Base-by-base conservation (phyloP, 2,113 vertebrate species). In the Poicephalus meyeri region DNA sequence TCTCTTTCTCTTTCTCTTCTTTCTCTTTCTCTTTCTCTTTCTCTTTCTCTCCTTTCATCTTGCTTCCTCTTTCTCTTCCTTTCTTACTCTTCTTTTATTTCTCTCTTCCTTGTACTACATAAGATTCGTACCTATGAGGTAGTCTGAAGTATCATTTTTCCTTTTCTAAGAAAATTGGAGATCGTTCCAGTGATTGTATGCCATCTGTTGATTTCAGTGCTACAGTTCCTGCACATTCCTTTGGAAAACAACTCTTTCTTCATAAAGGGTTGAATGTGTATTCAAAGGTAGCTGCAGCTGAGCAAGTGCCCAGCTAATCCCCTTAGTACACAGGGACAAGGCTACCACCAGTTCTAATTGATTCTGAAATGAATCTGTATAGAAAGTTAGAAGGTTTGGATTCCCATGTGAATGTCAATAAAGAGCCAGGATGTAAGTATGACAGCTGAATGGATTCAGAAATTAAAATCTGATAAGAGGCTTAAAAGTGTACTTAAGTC, bases 331-430 rank as follows among this genome's bases (percentile, higher is more conserved):
- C 84, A 97, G 97, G 97, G 98, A 98, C 98, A 97, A 97, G 97
- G 97, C 97, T 97, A 97, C 98, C 97, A 98, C 98, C 97, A 98
- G 96, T 97, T 97, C 98, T 99, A 99, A 99, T 99, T 99, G 99
- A 99, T 99, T 99, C 98, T 98, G 98, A 99, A 99, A 99, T 97
- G 98, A 98, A 98, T 98, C 98, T 95, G 98, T 97, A 97, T 98
- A 98, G 97, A 97, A 98, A 99, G 98, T 98, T 97, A 98, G 98
- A 98, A 97, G 98, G 98, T 98, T 98, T 97, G 97, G 96, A 98
- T 98, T 98, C 98, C 98, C 98, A 95, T 95, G 98, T 97, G 97
- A 97, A 97, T 94, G 97, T 97, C 97, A 98, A 98, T 98, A 97
- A 97, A 97, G 94, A 97, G 96, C 95, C 97, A 97, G 97, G 95